Conservation (phyloP, 2,797 vertebrate genomes). For the Notoglanidium macrostoma region DNA sequence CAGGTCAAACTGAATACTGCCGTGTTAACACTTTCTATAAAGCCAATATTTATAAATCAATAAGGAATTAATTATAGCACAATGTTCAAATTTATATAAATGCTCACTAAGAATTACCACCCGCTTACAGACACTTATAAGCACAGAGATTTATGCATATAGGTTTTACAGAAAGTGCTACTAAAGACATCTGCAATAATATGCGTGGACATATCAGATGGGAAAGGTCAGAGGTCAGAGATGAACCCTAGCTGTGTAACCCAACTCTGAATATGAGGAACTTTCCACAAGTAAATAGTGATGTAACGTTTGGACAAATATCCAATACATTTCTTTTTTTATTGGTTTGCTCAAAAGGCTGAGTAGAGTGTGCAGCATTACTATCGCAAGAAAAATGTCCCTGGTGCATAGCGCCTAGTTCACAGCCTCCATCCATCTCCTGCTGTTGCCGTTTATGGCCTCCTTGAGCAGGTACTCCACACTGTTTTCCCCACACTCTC, state of each 20-base stretch:
- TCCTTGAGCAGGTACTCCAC: background rate
- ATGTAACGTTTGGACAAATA: background rate
- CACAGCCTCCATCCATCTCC: background rate
- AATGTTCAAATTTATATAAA: background rate
- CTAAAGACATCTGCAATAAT: background rate
- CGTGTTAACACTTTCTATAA: too few species aligned
- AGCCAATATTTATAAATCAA: background rate
- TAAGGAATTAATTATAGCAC: background rate
- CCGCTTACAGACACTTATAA: background rate
- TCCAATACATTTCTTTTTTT: background rate
- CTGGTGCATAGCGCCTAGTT: background rate
- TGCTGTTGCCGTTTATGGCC: constrained; percentile 1
- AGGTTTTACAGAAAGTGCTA: background rate
- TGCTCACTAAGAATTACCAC: background rate
- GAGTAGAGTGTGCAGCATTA: background rate
- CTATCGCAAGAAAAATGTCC: background rate
- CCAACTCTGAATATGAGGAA: background rate
- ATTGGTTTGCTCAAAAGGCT: background rate
- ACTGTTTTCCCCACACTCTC: background rate
- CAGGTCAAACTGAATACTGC: background rate
- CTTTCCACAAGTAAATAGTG: background rate
- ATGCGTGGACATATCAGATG: background rate
- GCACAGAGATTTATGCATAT: background rate
- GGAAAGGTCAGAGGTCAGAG: background rate
- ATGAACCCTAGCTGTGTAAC: background rate